Percentiles rank a stretch among this genome's conserved stretches.
Conservation (phyloP, 2,113 vertebrate species). For the Thalassarche chlororhynchos region DNA sequence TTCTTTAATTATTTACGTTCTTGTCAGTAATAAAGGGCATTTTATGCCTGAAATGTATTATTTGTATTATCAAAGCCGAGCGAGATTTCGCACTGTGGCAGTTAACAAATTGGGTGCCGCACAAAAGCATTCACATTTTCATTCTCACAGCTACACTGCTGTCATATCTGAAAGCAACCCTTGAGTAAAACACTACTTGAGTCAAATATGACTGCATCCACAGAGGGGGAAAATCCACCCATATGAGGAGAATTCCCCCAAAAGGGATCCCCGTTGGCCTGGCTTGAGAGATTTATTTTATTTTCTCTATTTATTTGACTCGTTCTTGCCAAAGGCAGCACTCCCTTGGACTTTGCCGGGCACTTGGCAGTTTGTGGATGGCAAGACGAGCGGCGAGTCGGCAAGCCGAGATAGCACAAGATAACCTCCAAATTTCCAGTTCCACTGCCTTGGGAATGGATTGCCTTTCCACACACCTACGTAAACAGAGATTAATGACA, state of each 20-base stretch:
- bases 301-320: not conserved
- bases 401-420: not conserved
- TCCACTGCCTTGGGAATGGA: not conserved
- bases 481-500: not conserved
- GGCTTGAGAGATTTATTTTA: not conserved
- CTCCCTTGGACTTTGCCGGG: not conserved
- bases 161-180: not conserved
- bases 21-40: not conserved
- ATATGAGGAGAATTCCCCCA: not conserved
- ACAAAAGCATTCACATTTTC: not conserved
- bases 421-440: not conserved
- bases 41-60: not conserved
- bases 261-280: not conserved
- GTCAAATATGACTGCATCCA: not conserved
- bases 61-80: not conserved
- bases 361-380: not conserved
- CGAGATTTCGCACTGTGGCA: not conserved
- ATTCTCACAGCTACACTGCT: not conserved
- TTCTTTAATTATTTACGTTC: not conserved
- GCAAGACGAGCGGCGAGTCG: rapidly evolving
- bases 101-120: not conserved
- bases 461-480: not conserved
- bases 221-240: not conserved
- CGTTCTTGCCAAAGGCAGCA: not conserved
- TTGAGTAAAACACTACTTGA: not conserved